A percentile compares a stretch with the other conserved stretches of the same genome.
phyloP scores from a whole-genome alignment of 2,888 invertebrate genomes.

The Napeogenes sylphis region DNA sequence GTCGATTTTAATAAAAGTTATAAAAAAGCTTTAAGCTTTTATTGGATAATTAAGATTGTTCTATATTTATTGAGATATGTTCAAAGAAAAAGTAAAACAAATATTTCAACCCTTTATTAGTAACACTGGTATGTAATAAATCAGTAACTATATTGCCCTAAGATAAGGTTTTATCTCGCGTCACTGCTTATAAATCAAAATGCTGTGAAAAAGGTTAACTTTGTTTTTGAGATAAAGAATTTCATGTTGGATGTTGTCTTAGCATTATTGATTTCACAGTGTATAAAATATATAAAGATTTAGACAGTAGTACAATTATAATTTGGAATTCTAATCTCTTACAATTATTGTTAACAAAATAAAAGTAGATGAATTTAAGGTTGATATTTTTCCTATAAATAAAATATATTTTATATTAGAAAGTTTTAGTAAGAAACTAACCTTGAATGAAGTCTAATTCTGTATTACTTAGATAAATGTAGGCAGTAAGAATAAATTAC shows the following conservation, averaged over 20 bases:
- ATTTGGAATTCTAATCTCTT: not conserved
- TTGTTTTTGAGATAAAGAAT: slow-evolving; percentile 30
- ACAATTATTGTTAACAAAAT: too few species aligned
- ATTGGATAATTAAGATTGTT: not conserved
- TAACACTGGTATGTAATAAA: slow-evolving; percentile 39
- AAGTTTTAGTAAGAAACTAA: not conserved
- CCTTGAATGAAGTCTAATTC: slow-evolving; percentile 1
- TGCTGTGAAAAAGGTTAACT: slow-evolving; percentile 59
- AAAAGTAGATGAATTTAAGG: too few species aligned
- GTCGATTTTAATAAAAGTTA: too few species aligned
- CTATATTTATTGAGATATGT: not conserved
- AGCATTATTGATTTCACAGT: too few species aligned
- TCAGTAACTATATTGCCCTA: slow-evolving; percentile 53
- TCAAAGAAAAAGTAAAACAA: not conserved
- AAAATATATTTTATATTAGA: too few species aligned
- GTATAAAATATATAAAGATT: too few species aligned
- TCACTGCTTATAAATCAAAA: slow-evolving; percentile 66
- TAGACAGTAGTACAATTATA: not conserved
- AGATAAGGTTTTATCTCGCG: slow-evolving; percentile 58
- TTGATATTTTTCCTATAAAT: too few species aligned
- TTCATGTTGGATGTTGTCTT: not conserved
- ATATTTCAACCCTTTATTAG: not conserved
- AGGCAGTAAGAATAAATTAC: slow-evolving; percentile 14
- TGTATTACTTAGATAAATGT: not conserved
- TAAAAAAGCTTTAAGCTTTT: too few species aligned